Conservation (phyloP, 2,113 vertebrate species). For the Emydocephalus ijimae region DNA sequence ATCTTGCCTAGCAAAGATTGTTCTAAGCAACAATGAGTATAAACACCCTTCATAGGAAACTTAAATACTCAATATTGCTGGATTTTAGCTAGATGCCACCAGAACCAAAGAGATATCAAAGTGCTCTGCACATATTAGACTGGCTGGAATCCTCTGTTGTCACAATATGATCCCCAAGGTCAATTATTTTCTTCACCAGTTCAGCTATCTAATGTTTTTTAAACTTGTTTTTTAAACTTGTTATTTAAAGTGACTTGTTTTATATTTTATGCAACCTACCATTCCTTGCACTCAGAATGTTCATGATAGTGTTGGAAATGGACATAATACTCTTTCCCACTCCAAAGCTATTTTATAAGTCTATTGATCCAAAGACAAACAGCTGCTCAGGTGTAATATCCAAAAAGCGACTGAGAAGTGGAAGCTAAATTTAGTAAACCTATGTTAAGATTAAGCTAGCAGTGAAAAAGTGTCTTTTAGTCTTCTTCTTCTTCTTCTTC, state of each 20-base stretch:
- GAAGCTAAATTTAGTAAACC: too few species aligned
- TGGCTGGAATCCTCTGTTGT: neutral
- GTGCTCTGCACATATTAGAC: neutral
- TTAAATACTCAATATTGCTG: neutral
- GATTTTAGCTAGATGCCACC: neutral
- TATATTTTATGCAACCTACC: neutral
- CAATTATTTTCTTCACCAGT: too few species aligned
- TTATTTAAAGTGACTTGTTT: neutral
- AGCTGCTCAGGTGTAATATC: too few species aligned
- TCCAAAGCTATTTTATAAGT: neutral
- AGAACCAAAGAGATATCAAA: neutral
- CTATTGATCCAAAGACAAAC: neutral
- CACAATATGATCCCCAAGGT: too few species aligned
- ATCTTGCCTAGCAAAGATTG: neutral
- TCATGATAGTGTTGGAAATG: neutral
- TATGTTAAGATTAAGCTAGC: too few species aligned
- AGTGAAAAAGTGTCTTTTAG: too few species aligned
- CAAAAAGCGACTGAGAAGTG: too few species aligned
- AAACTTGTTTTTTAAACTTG: neutral
- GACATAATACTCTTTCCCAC: neutral
- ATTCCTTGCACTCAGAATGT: neutral
- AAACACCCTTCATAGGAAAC: neutral
- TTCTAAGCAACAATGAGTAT: neutral
- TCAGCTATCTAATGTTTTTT: too few species aligned
- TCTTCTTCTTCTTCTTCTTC: too few species aligned